Base-by-base conservation (phyloP, 1,140 invertebrate genomes). In the Tetragnatha versicolor region DNA sequence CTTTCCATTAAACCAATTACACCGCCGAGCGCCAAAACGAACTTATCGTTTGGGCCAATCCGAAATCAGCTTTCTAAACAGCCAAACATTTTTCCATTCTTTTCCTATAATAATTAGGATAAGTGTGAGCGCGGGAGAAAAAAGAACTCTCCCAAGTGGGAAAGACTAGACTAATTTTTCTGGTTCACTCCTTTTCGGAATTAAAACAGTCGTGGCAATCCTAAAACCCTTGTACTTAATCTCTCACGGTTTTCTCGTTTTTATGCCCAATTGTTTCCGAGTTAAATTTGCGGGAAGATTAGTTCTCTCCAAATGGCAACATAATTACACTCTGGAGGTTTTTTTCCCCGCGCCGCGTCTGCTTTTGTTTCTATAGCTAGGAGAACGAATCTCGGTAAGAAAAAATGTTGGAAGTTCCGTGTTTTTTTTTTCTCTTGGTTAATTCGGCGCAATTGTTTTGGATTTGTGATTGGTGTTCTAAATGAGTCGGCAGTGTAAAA, bases 31-130 rank as follows among this genome's bases (percentile, higher is more conserved):
- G 72, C 58, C 31, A 75, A n/a, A 75, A 75, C 72, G 72, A 75
- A 75, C 72, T 75, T 75, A 75, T 75, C 72, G 72, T n/a, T 75
- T 55, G 49, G 61, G 72, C 72, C 72, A 75, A 42, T 61, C 72
- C 58, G 49, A 75, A 75, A 75, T 75, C 72, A 75, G 72, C 72
- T 75, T 63, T 75, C 72, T 75, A 75, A 75, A 75, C 72, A 63
- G 69, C 42, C 29, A 75, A 75, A 51, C 31, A 75, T 75, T 75
- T 75, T 75, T 75, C 72, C 51, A 25, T 63, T 75, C 60, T 63
- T 61, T 75, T 42, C 55, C n/a, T n/a, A n/a, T 39, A 63, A 75
- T 75, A 75, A 75, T 75, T 75, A 75, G 72, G 27, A 75, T 75
- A 75, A 75, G 72, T 75, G 72, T 51, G 61, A 27, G 20, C 7